Evolutionary conservation across 1,140 invertebrate genomes (phyloP).

Genomic region (Pogonomyrmex barbatus): DNA sequence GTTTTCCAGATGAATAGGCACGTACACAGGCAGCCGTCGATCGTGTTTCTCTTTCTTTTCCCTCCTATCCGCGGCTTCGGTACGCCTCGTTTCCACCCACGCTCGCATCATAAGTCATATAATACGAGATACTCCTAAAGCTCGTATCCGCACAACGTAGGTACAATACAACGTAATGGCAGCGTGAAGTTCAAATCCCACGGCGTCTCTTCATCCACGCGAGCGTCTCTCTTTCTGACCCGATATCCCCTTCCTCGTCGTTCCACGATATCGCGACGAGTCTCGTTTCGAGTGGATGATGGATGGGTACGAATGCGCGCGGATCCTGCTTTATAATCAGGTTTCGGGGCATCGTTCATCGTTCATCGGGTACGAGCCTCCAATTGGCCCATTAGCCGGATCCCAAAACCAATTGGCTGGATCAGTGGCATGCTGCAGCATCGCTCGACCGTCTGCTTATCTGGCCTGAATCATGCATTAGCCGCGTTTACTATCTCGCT

Average conservation of each 20-base stretch:
- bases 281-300: conserved; percentile 71
- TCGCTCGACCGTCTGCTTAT: conserved; percentile 69
- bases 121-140: conserved; percentile 48
- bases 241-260: not conserved
- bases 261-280: conserved; percentile 67
- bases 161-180: conserved; percentile 63
- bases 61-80: not conserved
- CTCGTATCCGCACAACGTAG: conserved; percentile 47
- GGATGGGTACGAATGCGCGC: conserved; percentile 56
- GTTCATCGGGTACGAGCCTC: conserved; percentile 51
- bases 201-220: conserved; percentile 14
- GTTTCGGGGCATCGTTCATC: conserved; percentile 70
- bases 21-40: not conserved
- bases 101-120: conserved; percentile 50
- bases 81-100: not conserved
- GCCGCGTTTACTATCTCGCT: not conserved
- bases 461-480: conserved; percentile 22
- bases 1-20: conserved; percentile 71
- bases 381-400: conserved; percentile 80
- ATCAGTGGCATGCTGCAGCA: conserved; percentile 57
- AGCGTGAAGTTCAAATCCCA: conserved; percentile 44
- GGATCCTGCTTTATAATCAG: conserved; percentile 70
- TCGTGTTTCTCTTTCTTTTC: conserved; percentile 1
- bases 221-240: not conserved
- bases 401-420: conserved; percentile 78